Percentiles rank a stretch among this genome's conserved stretches.
Conservation (phyloP, 2,888 invertebrate species). For the Leptopterna dolabrata region DNA sequence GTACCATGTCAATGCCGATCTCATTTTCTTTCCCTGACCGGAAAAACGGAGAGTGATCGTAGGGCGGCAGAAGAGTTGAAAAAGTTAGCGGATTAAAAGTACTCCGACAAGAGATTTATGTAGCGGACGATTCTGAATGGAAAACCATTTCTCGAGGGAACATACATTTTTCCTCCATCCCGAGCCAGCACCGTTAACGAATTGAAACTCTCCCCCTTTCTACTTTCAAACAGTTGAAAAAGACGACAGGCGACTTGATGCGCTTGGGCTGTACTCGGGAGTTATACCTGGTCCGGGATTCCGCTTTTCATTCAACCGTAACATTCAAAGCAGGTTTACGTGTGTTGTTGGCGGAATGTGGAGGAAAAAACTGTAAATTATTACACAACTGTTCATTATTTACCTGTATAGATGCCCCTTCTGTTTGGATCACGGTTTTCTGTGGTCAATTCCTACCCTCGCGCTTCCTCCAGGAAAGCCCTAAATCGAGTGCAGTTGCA, state of each 20-base stretch:
- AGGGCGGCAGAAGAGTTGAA: background rate
- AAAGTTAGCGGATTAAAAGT: background rate
- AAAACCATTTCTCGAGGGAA: background rate
- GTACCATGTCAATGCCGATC: too few relatives aligned
- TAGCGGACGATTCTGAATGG: background rate
- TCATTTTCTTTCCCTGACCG: too few relatives aligned
- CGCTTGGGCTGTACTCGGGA: background rate
- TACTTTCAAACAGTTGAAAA: background rate
- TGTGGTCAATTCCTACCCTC: too few relatives aligned
- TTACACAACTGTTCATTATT: too few relatives aligned
- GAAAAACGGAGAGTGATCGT: background rate
- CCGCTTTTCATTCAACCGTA: background rate
- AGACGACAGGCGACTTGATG: background rate
- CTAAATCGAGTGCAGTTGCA: too few relatives aligned
- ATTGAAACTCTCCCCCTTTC: background rate
- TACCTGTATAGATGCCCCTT: too few relatives aligned
- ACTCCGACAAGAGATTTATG: background rate
- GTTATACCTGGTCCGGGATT: background rate
- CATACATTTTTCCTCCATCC: background rate
- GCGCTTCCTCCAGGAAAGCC: too few relatives aligned
- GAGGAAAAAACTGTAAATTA: too few relatives aligned
- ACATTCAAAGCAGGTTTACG: background rate
- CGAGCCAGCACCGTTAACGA: background rate
- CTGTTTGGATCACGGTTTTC: too few relatives aligned
- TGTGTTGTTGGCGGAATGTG: background rate